A percentile compares a stretch with the other conserved stretches of the same genome.
Conservation (phyloP, 2,113 vertebrate genomes). For the Sinocyclocheilus anophthalmus region DNA sequence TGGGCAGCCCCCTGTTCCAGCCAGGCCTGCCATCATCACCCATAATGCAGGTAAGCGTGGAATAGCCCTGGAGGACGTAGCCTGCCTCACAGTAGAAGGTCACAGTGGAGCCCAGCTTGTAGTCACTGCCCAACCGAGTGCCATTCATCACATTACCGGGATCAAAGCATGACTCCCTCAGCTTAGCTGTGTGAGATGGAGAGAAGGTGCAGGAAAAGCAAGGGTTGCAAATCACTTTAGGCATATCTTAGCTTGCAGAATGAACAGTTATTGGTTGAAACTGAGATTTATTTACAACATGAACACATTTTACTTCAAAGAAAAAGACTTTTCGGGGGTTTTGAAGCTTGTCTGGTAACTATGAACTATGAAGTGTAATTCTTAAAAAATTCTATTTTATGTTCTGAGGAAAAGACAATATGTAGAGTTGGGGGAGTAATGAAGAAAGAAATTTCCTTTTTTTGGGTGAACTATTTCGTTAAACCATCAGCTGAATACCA, state of each 20-base stretch:
- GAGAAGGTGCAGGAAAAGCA: conserved; percentile 53
- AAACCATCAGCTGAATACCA: neutral
- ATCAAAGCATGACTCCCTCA: conserved; percentile 97
- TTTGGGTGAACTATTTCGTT: neutral
- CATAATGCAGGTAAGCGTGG: conserved; percentile 96
- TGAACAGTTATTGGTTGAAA: neutral
- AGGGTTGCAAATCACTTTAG: conserved; percentile 1
- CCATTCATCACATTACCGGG: conserved; percentile 98
- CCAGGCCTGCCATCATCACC: conserved; percentile 95
- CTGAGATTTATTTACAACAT: neutral
- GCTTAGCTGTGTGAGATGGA: conserved; percentile 82
- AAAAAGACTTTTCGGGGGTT: neutral
- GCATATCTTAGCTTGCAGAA: neutral
- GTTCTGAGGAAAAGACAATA: neutral
- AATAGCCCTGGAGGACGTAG: conserved; percentile 96
- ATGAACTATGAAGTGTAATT: neutral
- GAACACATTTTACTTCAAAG: neutral
- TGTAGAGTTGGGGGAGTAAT: neutral
- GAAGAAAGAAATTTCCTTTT: neutral
- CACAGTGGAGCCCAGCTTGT: conserved; percentile 95
- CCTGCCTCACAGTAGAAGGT: conserved; percentile 99
- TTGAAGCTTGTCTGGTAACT: neutral
- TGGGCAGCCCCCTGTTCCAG: conserved; percentile 94
- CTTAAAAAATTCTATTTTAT: neutral
- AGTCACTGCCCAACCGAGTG: conserved; percentile 94